Percentiles rank a stretch among this genome's conserved stretches.
Evolutionary conservation across 64 coral and sea anemone genomes (phyloP).

Genomic region (Montipora sp.): DNA sequence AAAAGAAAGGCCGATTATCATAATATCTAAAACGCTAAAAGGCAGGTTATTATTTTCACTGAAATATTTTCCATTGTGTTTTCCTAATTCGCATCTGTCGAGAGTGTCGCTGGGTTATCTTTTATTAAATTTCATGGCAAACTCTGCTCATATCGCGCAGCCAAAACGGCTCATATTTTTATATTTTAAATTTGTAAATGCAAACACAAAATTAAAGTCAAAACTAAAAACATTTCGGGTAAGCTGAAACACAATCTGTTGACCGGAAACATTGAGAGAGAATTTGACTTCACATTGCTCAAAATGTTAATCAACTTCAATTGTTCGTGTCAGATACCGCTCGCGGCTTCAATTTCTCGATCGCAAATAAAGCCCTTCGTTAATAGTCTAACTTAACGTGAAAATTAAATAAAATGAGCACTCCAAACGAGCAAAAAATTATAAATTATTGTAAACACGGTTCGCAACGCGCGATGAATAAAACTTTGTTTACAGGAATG

Average conservation of each 20-base stretch:
- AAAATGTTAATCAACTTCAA: constrained; percentile 49
- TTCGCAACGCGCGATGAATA: constrained; percentile 75
- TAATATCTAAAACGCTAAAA: constrained; percentile 60
- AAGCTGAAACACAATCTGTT: constrained; percentile 50
- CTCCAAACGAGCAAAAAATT: constrained; percentile 69
- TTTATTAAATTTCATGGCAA: constrained; percentile 44
- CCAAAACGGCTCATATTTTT: neutral
- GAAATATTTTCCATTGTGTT: constrained; percentile 88
- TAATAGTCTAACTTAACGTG: neutral
- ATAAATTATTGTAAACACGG: constrained; percentile 67
- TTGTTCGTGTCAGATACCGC: constrained; percentile 39
- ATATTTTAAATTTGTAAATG: neutral
- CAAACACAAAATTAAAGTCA: constrained; percentile 8
- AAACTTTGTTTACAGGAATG: constrained; percentile 95
- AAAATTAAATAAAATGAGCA: constrained; percentile 51
- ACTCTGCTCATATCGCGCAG: constrained; percentile 29
- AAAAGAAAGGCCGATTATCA: constrained; percentile 65
- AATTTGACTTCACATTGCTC: constrained; percentile 31
- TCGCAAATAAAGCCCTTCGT: neutral
- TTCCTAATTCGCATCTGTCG: constrained; percentile 87
- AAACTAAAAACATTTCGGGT: constrained; percentile 1
- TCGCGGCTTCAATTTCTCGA: constrained; percentile 24
- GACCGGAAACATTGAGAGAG: constrained; percentile 47
- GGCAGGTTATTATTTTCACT: constrained; percentile 72
- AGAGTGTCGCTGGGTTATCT: constrained; percentile 34